These are phyloP conservation scores for Pica pica DNA, from an alignment of 2,113 vertebrate species.

Conservation along the genomic window DNA sequence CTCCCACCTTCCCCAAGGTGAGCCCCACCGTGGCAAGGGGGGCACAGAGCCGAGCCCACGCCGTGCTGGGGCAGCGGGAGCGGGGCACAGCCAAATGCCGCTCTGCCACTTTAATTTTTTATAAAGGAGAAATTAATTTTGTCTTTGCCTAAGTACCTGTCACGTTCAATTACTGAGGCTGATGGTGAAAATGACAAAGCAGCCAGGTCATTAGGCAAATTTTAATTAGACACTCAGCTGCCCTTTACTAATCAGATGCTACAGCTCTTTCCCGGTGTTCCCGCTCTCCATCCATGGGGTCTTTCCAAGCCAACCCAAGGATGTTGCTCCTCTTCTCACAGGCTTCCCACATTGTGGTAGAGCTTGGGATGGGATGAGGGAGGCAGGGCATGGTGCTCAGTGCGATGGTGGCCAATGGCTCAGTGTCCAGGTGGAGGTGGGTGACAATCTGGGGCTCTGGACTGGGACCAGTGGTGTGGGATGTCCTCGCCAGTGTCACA, in stretches of 20 bases:
- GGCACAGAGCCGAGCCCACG: not conserved
- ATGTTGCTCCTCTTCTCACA: not conserved
- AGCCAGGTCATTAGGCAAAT: conserved; percentile 80
- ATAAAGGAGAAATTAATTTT: conserved; percentile 72
- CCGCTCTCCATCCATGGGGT: not conserved
- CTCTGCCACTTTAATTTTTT: conserved; percentile 37
- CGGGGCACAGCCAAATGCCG: fast-evolving
- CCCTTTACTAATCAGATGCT: conserved; percentile 75
- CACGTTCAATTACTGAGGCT: conserved; percentile 73
- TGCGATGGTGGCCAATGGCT: not conserved
- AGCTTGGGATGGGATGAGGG: not conserved
- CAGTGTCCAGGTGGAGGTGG: not conserved
- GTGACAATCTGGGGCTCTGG: fast-evolving
- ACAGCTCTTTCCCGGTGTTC: conserved; percentile 52
- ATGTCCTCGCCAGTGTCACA: not conserved
- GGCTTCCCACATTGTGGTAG: not conserved
- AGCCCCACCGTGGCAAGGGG: fast-evolving
- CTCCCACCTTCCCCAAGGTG: not conserved
- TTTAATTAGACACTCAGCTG: conserved; percentile 79
- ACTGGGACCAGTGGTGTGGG: fast-evolving
- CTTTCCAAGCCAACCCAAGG: not conserved
- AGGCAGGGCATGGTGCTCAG: not conserved
- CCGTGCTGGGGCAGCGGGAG: fast-evolving
- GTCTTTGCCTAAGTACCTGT: conserved; percentile 69
- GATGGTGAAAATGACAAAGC: conserved; percentile 70